Conservation (phyloP, 30 jellyfish, hydroid and myxozoan species). For the Hydractinia echinata region DNA sequence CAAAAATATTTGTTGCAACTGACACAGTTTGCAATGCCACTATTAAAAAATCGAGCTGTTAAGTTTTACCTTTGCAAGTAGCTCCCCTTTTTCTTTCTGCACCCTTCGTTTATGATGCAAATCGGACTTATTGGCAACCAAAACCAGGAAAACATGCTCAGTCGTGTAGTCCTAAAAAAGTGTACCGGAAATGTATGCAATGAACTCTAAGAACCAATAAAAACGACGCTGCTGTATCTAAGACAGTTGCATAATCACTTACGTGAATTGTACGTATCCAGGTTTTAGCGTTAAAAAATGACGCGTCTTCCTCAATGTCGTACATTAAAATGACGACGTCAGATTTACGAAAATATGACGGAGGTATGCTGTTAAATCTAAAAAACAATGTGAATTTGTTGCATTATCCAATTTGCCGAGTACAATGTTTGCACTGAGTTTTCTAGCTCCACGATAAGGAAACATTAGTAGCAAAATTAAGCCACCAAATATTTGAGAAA, state of each 20-base stretch:
- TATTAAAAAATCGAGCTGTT: neutral
- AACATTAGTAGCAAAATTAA: no score
- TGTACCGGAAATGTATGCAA: neutral
- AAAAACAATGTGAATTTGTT: neutral
- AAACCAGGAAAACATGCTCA: slow-evolving; percentile 62
- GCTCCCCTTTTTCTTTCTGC: slow-evolving; percentile 37
- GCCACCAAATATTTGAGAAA: no score
- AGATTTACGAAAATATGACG: slow-evolving; percentile 82
- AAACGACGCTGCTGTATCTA: neutral
- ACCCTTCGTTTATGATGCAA: slow-evolving; percentile 61
- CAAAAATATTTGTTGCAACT: neutral
- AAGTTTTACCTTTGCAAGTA: slow-evolving; percentile 55
- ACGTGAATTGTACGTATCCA: slow-evolving; percentile 76
- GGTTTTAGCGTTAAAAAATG: slow-evolving; percentile 59
- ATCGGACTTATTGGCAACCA: slow-evolving; percentile 78
- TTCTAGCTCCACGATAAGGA: neutral
- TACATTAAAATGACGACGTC: slow-evolving; percentile 80
- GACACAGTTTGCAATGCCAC: neutral
- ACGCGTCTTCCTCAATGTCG: slow-evolving; percentile 56
- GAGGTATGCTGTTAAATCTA: slow-evolving; percentile 86
- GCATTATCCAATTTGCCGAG: no score
- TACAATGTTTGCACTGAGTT: neutral
- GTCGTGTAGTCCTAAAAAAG: slow-evolving; percentile 62
- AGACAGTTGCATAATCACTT: neutral
- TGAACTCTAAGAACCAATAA: neutral